Percentiles rank a stretch among this genome's conserved stretches.
Conservation (phyloP, 2,888 invertebrate species). For the Hymenopus coronatus region DNA sequence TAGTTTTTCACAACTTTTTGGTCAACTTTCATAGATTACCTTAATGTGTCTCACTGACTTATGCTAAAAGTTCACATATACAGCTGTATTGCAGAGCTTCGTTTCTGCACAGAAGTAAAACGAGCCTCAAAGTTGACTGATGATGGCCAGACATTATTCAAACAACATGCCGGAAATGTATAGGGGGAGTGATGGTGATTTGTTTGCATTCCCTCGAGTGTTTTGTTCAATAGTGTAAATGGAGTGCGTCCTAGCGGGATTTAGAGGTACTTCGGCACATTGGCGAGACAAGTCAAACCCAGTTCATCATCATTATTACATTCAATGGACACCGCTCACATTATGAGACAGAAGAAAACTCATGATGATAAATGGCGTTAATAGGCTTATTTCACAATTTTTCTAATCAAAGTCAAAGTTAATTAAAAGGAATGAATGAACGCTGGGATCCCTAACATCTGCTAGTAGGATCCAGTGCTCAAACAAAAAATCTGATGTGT, state of each 20-base stretch:
- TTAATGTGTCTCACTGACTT: no score
- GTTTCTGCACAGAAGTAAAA: not conserved
- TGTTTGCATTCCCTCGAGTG: not conserved
- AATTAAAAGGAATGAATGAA: not conserved
- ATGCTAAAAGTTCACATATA: no score
- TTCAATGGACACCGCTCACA: not conserved
- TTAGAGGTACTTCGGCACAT: not conserved
- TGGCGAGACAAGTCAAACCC: not conserved
- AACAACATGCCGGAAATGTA: not conserved
- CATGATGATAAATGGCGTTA: not conserved
- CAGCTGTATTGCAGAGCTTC: not conserved
- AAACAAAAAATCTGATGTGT: no score
- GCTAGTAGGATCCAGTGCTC: no score
- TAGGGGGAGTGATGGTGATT: not conserved
- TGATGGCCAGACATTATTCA: not conserved
- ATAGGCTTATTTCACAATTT: not conserved
- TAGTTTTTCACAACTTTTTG: no score
- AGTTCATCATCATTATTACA: not conserved
- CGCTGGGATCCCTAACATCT: not conserved
- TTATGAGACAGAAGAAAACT: not conserved
- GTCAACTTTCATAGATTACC: no score
- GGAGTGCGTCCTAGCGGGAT: not conserved
- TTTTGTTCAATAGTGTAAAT: not conserved
- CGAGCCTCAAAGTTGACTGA: not conserved
- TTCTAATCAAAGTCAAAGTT: not conserved